phyloP scores from a whole-genome alignment of 2,113 vertebrate species.

The Clupea harengus region DNA sequence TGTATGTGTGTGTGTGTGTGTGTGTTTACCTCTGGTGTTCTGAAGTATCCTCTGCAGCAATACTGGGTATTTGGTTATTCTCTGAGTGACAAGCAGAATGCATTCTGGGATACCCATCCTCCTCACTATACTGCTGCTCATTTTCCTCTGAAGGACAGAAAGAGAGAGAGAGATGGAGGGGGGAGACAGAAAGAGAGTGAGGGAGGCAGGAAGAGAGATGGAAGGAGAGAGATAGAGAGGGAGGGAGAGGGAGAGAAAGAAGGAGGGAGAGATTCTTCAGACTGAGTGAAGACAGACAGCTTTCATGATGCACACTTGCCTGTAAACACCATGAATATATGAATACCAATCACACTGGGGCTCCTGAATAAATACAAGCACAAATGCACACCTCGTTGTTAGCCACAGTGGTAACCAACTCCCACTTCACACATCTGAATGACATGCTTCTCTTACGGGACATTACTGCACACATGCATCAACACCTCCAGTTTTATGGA shows the following conservation, averaged over 20 bases:
- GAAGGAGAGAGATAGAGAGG: background rate
- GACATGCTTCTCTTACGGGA: too few relatives aligned
- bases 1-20: background rate
- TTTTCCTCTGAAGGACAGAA: constrained; percentile 82
- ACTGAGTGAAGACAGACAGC: too few relatives aligned
- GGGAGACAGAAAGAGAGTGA: background rate
- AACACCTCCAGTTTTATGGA: background rate
- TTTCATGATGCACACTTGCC: too few relatives aligned
- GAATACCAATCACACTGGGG: too few relatives aligned
- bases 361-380: too few relatives aligned
- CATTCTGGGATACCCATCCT: constrained; percentile 93
- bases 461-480: background rate
- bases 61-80: constrained; percentile 96
- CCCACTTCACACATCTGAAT: too few relatives aligned
- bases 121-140: constrained; percentile 89
- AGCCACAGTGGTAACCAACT: too few relatives aligned
- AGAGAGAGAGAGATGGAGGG: background rate
- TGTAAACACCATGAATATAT: background rate
- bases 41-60: constrained; percentile 90
- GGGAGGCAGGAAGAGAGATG: background rate
- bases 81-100: constrained; percentile 92
- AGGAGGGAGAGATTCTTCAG: background rate
- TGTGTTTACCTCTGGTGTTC: constrained; percentile 84
- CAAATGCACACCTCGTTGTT: too few relatives aligned
- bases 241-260: background rate